Conservation (phyloP, 2,888 invertebrate genomes). For the Trilocha varians region DNA sequence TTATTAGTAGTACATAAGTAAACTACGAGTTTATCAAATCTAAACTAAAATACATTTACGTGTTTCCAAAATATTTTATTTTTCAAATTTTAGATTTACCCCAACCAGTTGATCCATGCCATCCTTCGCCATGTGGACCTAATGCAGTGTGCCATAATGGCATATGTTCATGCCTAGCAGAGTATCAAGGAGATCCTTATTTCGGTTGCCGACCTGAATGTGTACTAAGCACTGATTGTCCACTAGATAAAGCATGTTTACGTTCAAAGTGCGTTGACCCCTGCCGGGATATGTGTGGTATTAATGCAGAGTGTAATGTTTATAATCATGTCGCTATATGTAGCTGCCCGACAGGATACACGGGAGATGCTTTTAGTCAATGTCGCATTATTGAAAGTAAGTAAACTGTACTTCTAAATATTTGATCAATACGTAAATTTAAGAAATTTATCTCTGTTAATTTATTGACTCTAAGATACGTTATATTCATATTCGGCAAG, state of each 20-base stretch:
- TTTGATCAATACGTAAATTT: too few relatives aligned
- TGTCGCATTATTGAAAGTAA: conserved; percentile 75
- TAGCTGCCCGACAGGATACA: conserved; percentile 75
- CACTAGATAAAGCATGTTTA: conserved; percentile 82
- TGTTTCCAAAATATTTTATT: background rate
- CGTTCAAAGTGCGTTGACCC: conserved; percentile 88
- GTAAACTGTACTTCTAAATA: conserved; percentile 17
- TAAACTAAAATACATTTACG: background rate
- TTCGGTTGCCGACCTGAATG: conserved; percentile 87
- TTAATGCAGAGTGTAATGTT: conserved; percentile 83
- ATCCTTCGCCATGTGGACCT: conserved; percentile 84
- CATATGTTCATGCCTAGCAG: conserved; percentile 81
- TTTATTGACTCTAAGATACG: too few relatives aligned
- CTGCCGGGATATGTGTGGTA: conserved; percentile 86
- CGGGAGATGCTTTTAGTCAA: conserved; percentile 80
- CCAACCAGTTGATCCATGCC: conserved; percentile 75
- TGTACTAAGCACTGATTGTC: conserved; percentile 84
- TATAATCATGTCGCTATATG: conserved; percentile 80
- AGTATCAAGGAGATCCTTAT: conserved; percentile 85
- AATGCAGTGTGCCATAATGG: conserved; percentile 83
- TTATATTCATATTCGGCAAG: too few relatives aligned
- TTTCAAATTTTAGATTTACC: conserved; percentile 38
- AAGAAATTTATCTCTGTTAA: too few relatives aligned
- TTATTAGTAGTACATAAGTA: too few relatives aligned
- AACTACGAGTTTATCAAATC: too few relatives aligned